Conservation (phyloP, 2,888 invertebrate species). For the Bombyx huttoni region DNA sequence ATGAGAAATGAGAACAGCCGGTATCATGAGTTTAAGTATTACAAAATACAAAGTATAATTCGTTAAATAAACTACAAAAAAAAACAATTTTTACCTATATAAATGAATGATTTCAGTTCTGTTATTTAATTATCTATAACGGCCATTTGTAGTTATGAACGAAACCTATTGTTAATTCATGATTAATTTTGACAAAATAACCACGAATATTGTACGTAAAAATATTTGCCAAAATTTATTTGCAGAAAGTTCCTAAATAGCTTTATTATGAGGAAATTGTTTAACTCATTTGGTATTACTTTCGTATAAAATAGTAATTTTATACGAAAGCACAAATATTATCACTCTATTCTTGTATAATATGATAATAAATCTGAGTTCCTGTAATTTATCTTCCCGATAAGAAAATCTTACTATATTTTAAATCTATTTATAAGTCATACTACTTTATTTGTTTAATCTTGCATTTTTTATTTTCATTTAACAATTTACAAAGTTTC, state of each 20-base stretch:
- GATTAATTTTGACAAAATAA: neutral
- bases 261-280: neutral
- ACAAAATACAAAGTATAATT: slow-evolving; percentile 24
- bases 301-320: slow-evolving; percentile 50
- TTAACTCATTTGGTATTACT: slow-evolving; percentile 18
- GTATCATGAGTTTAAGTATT: slow-evolving; percentile 24
- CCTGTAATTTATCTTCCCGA: slow-evolving; percentile 14
- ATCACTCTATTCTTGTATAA: slow-evolving; percentile 42
- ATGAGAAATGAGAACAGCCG: slow-evolving; percentile 46
- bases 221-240: neutral
- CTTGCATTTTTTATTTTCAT: too few relatives aligned
- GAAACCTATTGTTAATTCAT: too few relatives aligned
- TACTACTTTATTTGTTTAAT: neutral
- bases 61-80: slow-evolving; percentile 23
- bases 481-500: too few relatives aligned
- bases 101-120: neutral
- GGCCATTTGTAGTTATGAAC: too few relatives aligned
- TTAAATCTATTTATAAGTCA: neutral
- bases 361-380: slow-evolving; percentile 37
- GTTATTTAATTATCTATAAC: too few relatives aligned
- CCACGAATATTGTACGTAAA: neutral
- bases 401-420: neutral
- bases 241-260: neutral
- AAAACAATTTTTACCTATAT: slow-evolving; percentile 4
- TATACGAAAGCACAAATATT: slow-evolving; percentile 29